Base-by-base conservation (phyloP, 2,113 vertebrate genomes). In the Nothocercus julius region DNA sequence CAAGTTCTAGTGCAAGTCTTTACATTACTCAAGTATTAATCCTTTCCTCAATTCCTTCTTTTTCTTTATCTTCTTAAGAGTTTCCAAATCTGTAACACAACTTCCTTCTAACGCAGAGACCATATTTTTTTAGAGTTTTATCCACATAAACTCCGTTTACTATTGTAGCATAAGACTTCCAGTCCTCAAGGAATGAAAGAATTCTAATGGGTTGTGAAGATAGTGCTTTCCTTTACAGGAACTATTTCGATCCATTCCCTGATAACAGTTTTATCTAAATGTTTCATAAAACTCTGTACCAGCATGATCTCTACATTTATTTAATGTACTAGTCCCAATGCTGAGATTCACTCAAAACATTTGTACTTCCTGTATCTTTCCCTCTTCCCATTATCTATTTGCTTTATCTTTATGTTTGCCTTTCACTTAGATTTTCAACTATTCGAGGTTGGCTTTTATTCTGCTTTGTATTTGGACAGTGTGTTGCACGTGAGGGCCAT, bases 391-490 rank as follows among this genome's bases (percentile, higher is more conserved):
- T 89, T 89, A 87, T 89, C 87, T 95, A 45, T 91, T 94, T 94
- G 75, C 64, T 95, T 89, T 89, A 94, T 87, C 91, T 90, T 95
- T 94, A 85, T 87, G 68, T 42, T 94, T 94, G 79, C 51, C 56
- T 95, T 91, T 91, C 79, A 85, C 82, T 94, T 83, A 91, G 59
- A 82, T 87, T 92, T 92, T 91, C 91, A 88, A 75, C 76, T 90
- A 54, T 91, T 91, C 94, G 93, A 89, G 82, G 72, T 73, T 81
- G 56, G 76, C 54, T 89, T 95, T 77, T 67, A 91, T 38, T 91
- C 85, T 94, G 62, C 79, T 95, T 94, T 95, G 70, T 91, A 62
- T 85, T 91, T 95, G 90, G 51, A 78, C 82, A 87, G 68, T 4
- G 45, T 62, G 62, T 15, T 82, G 67, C 51, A 72, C 3, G 34